These are phyloP conservation scores for Origma solitaria DNA, from an alignment of 2,113 vertebrate species.

Conservation along the genomic window DNA sequence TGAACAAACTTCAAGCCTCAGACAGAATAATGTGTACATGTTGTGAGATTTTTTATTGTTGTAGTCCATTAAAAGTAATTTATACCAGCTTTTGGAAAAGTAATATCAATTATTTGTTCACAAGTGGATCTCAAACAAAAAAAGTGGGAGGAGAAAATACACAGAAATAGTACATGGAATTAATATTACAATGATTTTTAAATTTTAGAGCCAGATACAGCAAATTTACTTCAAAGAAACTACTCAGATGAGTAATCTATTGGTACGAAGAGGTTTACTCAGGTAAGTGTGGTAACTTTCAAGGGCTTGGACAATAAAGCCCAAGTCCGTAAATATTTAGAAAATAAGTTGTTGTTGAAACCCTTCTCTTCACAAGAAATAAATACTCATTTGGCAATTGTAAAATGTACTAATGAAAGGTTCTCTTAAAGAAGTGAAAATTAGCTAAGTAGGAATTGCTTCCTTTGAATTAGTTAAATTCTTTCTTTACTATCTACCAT, in stretches of 20 bases:
- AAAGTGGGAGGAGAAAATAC: not conserved
- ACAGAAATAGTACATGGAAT: not conserved
- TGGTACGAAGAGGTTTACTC: not conserved
- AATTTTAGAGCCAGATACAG: not conserved
- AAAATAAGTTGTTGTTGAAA: not conserved
- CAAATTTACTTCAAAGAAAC: not conserved
- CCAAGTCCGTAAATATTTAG: not conserved
- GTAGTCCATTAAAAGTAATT: not conserved
- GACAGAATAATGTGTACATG: not conserved
- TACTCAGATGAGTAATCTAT: not conserved
- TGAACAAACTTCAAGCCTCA: not conserved
- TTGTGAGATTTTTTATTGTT: conserved; percentile 11
- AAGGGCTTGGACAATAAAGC: not conserved
- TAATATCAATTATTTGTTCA: not conserved
- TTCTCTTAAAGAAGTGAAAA: not conserved
- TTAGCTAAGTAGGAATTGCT: not conserved
- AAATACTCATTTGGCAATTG: not conserved
- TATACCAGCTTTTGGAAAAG: conserved; percentile 22
- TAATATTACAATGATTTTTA: not conserved
- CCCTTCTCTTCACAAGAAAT: not conserved
- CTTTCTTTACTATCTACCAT: not conserved
- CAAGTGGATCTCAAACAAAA: not conserved
- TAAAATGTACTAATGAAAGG: not conserved
- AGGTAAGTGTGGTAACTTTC: not conserved
- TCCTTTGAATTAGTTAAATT: conserved; percentile 28